Percentiles rank a stretch among this genome's conserved stretches.
Evolutionary conservation across 2,113 vertebrate species (phyloP).

Genomic region (Tragelaphus imberbis): DNA sequence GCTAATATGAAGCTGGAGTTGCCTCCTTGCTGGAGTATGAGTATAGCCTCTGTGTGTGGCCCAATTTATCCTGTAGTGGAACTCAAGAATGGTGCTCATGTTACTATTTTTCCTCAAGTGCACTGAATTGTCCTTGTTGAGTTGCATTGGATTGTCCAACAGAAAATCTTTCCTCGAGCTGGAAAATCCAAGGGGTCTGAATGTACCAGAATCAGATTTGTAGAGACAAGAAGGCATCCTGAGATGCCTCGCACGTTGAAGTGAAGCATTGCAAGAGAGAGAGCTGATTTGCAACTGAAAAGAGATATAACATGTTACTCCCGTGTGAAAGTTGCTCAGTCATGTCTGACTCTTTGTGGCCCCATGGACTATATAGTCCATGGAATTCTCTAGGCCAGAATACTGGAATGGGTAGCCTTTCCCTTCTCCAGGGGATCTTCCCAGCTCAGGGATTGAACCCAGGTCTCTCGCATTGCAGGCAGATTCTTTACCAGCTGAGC

Average conservation of each 20-base stretch:
- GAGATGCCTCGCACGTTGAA: neutral
- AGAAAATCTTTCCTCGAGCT: neutral
- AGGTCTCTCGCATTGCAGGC: neutral
- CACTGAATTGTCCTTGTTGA: neutral
- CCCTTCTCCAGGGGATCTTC: neutral
- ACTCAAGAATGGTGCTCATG: accelerated
- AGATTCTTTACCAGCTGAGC: neutral
- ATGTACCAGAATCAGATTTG: neutral
- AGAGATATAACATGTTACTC: neutral
- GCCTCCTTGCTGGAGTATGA: too few relatives aligned
- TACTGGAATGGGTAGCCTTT: neutral
- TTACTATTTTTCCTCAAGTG: neutral
- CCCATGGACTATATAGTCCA: neutral
- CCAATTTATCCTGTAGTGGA: accelerated
- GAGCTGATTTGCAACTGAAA: neutral
- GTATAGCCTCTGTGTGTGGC: neutral
- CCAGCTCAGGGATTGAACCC: neutral
- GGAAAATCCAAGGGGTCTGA: neutral
- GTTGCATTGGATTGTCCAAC: neutral
- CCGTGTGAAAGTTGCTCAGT: accelerated
- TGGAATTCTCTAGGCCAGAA: neutral
- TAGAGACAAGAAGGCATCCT: neutral
- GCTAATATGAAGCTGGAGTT: neutral
- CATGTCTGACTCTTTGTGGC: accelerated
- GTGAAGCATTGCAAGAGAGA: neutral